These are phyloP conservation scores for Drosophila peninsularis DNA, from an alignment of 2,888 invertebrate genomes.

Conservation along the genomic window DNA sequence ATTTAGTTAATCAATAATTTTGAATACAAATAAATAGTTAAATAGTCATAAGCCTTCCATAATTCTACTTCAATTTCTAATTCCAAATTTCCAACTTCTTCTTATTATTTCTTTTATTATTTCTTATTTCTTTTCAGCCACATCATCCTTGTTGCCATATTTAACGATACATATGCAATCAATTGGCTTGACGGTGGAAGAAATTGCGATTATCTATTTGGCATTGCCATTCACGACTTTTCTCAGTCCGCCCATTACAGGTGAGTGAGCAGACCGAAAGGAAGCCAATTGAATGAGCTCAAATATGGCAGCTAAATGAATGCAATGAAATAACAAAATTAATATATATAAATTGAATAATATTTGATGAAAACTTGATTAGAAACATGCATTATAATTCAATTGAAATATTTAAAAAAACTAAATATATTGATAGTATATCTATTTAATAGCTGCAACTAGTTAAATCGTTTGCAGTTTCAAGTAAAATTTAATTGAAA, in stretches of 20 bases:
- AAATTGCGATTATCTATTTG: slow-evolving; percentile 94
- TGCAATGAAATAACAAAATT: neutral
- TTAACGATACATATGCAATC: slow-evolving; percentile 95
- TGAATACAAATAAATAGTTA: no score
- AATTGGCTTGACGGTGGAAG: slow-evolving; percentile 93
- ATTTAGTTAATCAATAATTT: no score
- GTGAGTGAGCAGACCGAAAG: slow-evolving; percentile 81
- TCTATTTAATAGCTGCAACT: neutral
- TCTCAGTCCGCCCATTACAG: slow-evolving; percentile 92
- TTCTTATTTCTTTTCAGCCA: slow-evolving; percentile 86
- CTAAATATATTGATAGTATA: no score
- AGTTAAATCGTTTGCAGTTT: neutral
- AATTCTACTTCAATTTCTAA: no score
- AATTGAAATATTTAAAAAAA: neutral
- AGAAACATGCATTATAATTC: neutral
- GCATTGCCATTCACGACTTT: slow-evolving; percentile 94
- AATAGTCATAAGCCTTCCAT: no score
- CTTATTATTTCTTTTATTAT: neutral
- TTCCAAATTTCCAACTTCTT: no score
- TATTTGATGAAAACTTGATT: neutral
- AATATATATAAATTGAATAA: neutral
- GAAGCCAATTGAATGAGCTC: neutral
- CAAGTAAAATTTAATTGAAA: neutral
- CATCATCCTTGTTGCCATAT: slow-evolving; percentile 93
- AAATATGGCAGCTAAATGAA: neutral